Percentiles rank a stretch among this genome's conserved stretches.
Conservation (phyloP, 2,797 vertebrate genomes). For the Pelodytes ibericus region DNA sequence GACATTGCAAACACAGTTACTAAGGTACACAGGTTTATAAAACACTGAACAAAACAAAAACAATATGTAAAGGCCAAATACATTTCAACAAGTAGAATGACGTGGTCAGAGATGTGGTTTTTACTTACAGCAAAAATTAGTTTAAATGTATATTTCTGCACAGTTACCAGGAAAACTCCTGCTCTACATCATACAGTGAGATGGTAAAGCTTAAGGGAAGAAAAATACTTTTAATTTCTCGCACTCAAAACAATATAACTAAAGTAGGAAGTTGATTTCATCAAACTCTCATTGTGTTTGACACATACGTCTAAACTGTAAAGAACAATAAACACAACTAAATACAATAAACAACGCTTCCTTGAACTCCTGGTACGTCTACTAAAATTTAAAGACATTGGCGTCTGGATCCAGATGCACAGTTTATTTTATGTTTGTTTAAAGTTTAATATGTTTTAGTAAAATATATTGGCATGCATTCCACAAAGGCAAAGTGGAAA, state of each 20-base stretch:
- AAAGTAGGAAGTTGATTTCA: constrained; percentile 41
- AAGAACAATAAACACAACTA: constrained; percentile 47
- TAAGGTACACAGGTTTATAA: too few relatives aligned
- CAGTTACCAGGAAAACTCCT: neutral
- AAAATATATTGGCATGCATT: constrained; percentile 44
- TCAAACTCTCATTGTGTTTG: constrained; percentile 43
- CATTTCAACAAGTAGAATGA: neutral
- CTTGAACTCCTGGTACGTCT: constrained; percentile 47
- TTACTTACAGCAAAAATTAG: neutral
- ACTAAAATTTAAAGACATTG: constrained; percentile 36
- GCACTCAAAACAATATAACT: constrained; percentile 21
- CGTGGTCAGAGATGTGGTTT: neutral
- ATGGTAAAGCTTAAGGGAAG: neutral
- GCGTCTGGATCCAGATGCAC: constrained; percentile 48
- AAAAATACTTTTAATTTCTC: constrained; percentile 7
- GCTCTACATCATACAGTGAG: neutral
- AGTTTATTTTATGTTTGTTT: constrained; percentile 48
- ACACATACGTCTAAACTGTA: constrained; percentile 43
- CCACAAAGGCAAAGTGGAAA: neutral
- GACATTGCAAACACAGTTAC: too few relatives aligned
- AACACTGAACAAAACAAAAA: too few relatives aligned
- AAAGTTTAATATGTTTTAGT: constrained; percentile 46
- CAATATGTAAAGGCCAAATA: neutral
- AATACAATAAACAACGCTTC: constrained; percentile 44
- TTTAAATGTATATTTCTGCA: neutral